Conservation (phyloP, 2,888 invertebrate species). For the Nebria brevicollis region DNA sequence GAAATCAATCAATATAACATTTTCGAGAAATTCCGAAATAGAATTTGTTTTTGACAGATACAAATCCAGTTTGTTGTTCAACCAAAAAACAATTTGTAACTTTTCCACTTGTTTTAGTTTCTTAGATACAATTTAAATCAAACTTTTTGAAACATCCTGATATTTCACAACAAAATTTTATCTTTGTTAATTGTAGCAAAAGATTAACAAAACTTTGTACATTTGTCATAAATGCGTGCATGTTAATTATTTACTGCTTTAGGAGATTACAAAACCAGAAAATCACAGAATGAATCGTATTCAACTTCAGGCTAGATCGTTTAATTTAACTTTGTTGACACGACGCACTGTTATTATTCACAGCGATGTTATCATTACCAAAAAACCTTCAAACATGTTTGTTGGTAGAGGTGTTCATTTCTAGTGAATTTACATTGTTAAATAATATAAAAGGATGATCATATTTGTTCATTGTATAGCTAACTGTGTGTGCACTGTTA, state of each 20-base stretch:
- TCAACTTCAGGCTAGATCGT: background rate
- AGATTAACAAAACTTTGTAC: too few relatives aligned
- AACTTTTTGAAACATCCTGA: background rate
- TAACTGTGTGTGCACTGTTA: background rate
- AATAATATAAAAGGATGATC: background rate
- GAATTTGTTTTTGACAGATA: background rate
- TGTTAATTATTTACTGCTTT: too few relatives aligned
- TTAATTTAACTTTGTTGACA: background rate
- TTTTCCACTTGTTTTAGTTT: background rate
- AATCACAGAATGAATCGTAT: background rate
- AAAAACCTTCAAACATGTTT: background rate
- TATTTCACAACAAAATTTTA: too few relatives aligned
- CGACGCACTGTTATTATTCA: background rate
- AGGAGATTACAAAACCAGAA: background rate
- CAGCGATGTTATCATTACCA: background rate
- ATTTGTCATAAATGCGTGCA: too few relatives aligned
- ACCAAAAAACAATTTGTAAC: background rate
- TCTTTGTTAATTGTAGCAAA: too few relatives aligned
- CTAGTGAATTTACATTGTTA: background rate
- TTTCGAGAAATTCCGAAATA: background rate
- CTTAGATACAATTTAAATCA: background rate
- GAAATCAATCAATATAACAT: background rate
- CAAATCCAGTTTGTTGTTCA: background rate
- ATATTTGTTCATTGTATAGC: background rate
- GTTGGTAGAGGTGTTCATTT: background rate